These are phyloP conservation scores for Caenorhabditis sp. DNA, from an alignment of 2,888 invertebrate species.

Conservation along the genomic window DNA sequence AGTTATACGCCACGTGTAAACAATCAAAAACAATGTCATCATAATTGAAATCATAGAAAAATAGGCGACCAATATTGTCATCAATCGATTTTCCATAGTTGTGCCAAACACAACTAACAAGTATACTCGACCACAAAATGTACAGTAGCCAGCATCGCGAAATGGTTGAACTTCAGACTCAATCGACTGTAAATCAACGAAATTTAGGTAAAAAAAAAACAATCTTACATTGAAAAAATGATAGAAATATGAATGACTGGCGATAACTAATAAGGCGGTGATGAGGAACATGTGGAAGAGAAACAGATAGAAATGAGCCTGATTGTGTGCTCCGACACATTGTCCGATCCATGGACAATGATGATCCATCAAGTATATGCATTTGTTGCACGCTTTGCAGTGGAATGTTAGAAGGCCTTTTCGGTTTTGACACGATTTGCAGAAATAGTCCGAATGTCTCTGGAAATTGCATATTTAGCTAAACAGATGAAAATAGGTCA, in stretches of 20 bases:
- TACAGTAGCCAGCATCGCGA: too few relatives aligned
- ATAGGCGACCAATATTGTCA: not conserved
- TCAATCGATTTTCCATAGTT: too few relatives aligned
- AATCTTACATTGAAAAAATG: not conserved
- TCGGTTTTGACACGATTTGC: constrained; percentile 19
- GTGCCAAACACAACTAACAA: too few relatives aligned
- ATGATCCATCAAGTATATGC: constrained; percentile 26
- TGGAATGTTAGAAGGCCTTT: constrained; percentile 26
- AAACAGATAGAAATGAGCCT: constrained; percentile 28
- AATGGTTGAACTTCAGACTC: too few relatives aligned
- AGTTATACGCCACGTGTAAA: not conserved
- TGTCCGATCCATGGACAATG: constrained; percentile 32
- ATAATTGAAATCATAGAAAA: not conserved
- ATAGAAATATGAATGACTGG: constrained; percentile 7
- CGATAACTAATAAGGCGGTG: not conserved
- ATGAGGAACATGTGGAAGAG: not conserved
- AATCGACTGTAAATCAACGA: too few relatives aligned
- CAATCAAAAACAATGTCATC: not conserved
- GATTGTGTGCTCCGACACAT: constrained; percentile 34
- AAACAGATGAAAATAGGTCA: too few relatives aligned
- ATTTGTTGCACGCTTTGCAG: constrained; percentile 21
- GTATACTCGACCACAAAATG: too few relatives aligned
- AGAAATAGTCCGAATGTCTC: constrained; percentile 8
- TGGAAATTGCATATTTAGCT: too few relatives aligned
- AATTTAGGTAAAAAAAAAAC: not conserved